Conservation (phyloP, 2,113 vertebrate genomes). For the Labrus mixtus region DNA sequence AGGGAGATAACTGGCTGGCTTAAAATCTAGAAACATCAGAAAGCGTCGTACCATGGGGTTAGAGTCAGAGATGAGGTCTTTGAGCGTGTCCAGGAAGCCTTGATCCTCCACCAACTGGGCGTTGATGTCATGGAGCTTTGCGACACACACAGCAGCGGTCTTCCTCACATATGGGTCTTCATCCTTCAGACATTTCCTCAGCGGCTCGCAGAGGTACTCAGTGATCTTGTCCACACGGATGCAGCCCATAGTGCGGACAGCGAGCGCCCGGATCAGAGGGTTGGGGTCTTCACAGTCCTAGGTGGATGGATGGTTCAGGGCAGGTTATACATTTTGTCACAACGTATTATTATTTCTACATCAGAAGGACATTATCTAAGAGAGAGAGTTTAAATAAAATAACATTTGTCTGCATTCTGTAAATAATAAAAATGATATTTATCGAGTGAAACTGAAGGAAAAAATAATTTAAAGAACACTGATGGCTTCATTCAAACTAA, state of each 20-base stretch:
- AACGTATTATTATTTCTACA: neutral
- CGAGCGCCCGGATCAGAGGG: conserved; percentile 95
- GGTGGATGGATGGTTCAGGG: neutral
- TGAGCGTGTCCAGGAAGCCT: conserved; percentile 97
- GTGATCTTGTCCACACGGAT: conserved; percentile 99
- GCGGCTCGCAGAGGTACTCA: conserved; percentile 95
- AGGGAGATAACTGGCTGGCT: conserved; percentile 1
- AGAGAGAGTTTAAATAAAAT: neutral
- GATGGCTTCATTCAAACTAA: neutral
- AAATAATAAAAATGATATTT: too few species aligned
- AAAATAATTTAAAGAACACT: too few species aligned
- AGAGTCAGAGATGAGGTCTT: conserved; percentile 98
- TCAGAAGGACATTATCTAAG: neutral
- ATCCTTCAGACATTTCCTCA: conserved; percentile 96
- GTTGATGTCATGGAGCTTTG: conserved; percentile 98
- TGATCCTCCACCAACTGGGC: conserved; percentile 98
- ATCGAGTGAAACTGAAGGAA: too few species aligned
- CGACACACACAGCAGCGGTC: conserved; percentile 95
- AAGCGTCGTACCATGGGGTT: conserved; percentile 92
- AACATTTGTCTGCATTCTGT: too few species aligned
- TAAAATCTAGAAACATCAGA: too few species aligned
- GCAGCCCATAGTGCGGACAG: conserved; percentile 98
- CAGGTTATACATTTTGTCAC: neutral
- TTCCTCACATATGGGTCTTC: conserved; percentile 98
- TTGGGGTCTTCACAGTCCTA: conserved; percentile 99